Evolutionary conservation across 2,797 vertebrate genomes (phyloP), one percentile per base, ranked within the genome.

Genomic region (Benthosema pterotum): DNA sequence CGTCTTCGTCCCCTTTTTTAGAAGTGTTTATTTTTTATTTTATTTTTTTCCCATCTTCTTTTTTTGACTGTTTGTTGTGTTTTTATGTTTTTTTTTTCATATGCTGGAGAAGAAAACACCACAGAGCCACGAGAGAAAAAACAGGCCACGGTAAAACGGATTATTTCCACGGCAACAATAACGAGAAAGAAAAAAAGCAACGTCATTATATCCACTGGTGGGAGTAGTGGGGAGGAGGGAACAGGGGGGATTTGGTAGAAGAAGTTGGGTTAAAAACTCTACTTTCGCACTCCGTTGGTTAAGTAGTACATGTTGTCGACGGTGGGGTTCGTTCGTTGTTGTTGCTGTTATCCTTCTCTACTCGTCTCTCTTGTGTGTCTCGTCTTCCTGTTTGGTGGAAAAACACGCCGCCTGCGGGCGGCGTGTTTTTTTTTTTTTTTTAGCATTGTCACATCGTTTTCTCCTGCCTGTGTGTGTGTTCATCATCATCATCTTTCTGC

Each of bases 151-250:
- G 79, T 82, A 88, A 87, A 91, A 90, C 89, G 77, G 82, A 86
- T 89, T 86, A 90, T 87, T 90, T 91, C 88, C 89, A 93, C 91
- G 74, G 79, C 80, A 86, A 91, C 85, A 5, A 90, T 84, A 80
- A 91, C 82, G 57, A 92, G 86, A 90, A 74, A 91, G 89, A 68
- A n/a, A 91, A 91, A 90, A 68, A 65, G 51, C 17, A 60, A 88
- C 90, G 78, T 89, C 85, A 88, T 79, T 64, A 80, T 81, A 83
- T 89, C 83, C 87, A 89, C 78, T 63, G 72, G 85, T 79, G 76
- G 78, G 85, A 38, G 7, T 3, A 5, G 25, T 3, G 28, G 28
- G 7, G 28, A 7, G 3, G 28, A 4, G 28, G 28, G 28, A 8
- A 1, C 7, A 2, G 32, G 32, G 32, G 32, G 7, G 8, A 38